Conservation (phyloP, 2,113 vertebrate species). For the Maccullochella peelii region DNA sequence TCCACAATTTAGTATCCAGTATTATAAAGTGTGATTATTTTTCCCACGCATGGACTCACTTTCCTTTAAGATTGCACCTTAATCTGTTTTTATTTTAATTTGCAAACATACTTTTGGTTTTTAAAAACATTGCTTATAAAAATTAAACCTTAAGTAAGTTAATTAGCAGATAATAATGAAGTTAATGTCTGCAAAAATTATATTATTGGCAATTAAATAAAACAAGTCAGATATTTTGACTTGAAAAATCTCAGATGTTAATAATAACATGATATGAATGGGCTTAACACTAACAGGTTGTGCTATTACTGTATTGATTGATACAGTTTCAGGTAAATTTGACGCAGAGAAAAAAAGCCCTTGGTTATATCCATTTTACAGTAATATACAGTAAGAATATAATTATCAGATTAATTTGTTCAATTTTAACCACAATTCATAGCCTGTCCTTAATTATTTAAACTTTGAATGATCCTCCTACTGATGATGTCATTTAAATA, state of each 20-base stretch:
- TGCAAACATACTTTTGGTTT: background rate
- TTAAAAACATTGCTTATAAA: background rate
- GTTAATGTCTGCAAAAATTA: too few species aligned
- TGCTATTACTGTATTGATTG: background rate
- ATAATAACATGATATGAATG: too few species aligned
- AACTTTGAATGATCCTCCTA: conserved; percentile 8
- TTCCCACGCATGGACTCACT: background rate
- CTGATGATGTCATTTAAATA: conserved; percentile 37
- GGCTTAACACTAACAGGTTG: background rate
- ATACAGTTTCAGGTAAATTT: conserved; percentile 2
- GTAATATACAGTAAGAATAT: background rate
- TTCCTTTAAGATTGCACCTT: background rate
- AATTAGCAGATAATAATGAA: background rate
- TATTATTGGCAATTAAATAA: background rate
- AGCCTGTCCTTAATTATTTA: background rate
- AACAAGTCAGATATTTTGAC: background rate
- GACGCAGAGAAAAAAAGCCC: background rate
- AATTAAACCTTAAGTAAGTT: background rate
- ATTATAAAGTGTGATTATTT: background rate
- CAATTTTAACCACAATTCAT: background rate
- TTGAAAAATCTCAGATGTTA: background rate
- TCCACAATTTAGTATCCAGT: background rate
- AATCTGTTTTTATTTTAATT: background rate
- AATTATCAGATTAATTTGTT: background rate
- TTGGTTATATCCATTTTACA: background rate